Evolutionary conservation across 2,113 vertebrate species (phyloP), one percentile per base, ranked within the genome.

Genomic region (Pelecanoides urinatrix): DNA sequence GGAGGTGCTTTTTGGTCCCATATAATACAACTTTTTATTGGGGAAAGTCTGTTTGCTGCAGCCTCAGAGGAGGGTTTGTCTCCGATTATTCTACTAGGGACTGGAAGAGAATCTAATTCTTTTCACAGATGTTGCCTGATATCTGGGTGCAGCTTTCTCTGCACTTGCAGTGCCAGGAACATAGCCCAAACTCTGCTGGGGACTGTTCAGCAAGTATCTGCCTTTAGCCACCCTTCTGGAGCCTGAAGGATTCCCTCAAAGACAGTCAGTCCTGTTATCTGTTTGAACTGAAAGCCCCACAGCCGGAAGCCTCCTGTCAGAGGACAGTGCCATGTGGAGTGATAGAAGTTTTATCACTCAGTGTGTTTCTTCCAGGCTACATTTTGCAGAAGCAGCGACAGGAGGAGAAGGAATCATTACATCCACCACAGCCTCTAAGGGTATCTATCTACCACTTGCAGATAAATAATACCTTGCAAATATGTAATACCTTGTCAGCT

Each of bases 301-400:
- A 62, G 66, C 36, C 32, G 7, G 32, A 67, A 30, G 22, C 22
- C 18, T 78, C 47, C 7, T 3, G 2, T 4, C 70, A 82, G 49
- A 40, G 17, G 25, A 56, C 47, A 38, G 32, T 4, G 11, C 32
- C 36, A 23, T 45, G 36, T 47, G 59, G 9, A 70, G 61, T 2
- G 11, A 4, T 20, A 23, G 20, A 22, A 38, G 13, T 59, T 74
- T 86, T 59, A 38, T 50, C 34, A 62, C n/a, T 32, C 36, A 13
- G 20, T 7, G 11, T 21, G 27, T 13, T 66, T 23, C 22, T 70
- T 53, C 59, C 34, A 70, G 45, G 32, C 34, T 61, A 29, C 0
- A 0, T 59, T 82, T 75, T 59, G 6, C 62, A 62, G 38, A 72
- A 78, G 66, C 18, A 18, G 32, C 0, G 0, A 52, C 42, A 53